Percentiles rank a stretch among this genome's conserved stretches.
These are phyloP conservation scores for Aleadryas rufinucha DNA, from an alignment of 2,113 vertebrate species.

Conservation along the genomic window DNA sequence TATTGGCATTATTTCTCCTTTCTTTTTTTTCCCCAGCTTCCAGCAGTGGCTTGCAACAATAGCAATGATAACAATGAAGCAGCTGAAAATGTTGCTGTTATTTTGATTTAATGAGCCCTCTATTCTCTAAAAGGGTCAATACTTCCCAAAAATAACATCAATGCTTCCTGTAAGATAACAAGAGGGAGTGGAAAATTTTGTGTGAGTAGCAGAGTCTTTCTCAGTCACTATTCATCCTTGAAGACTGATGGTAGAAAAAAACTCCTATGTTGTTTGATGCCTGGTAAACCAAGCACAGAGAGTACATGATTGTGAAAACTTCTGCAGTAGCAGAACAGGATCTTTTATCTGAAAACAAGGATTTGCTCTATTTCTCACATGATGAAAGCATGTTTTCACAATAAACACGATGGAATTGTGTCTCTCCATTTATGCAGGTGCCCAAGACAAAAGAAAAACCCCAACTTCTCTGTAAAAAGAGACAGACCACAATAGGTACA, in stretches of 20 bases:
- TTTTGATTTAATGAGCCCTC: conserved; percentile 46
- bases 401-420: background rate
- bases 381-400: background rate
- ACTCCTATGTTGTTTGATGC: background rate
- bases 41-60: background rate
- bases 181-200: background rate
- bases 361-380: background rate
- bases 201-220: background rate
- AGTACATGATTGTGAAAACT: background rate
- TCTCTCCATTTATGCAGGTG: background rate
- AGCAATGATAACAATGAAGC: background rate
- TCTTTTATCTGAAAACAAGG: background rate
- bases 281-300: background rate
- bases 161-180: background rate
- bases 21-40: background rate
- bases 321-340: background rate
- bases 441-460: background rate
- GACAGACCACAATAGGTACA: background rate
- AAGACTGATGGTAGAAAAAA: background rate
- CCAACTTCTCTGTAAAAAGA: background rate
- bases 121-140: conserved; percentile 14
- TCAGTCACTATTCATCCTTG: background rate
- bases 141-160: conserved; percentile 16
- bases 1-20: background rate
- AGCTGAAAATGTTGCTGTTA: conserved; percentile 28